Base-by-base conservation (phyloP, 2,113 vertebrate genomes). In the Phylloscopus whistleri region DNA sequence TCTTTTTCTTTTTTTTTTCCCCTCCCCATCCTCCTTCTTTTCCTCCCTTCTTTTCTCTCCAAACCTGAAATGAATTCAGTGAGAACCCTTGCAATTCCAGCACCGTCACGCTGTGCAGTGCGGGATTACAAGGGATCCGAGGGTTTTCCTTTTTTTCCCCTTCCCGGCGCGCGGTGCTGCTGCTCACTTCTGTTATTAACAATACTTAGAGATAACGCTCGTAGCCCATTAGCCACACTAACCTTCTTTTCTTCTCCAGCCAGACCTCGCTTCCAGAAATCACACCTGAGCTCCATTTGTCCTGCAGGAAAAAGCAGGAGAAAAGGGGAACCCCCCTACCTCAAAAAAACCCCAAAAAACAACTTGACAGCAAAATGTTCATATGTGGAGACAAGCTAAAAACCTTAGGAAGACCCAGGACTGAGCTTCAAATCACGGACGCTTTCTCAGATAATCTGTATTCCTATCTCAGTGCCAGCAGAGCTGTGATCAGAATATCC, bases 401-500 rank as follows among this genome's bases (percentile, higher is more conserved):
- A 97, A 96, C 96, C 96, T 97, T 59, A 96, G 91, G 94, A 97
- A 97, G 98, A 97, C 95, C 97, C 95, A 95, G 97, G 98, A 96
- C 96, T 79, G 91, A 92, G 94, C 63, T 94, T 95, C 90, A 81
- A 97, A 96, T 94, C 96, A 96, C 55, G 48, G 97, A 96, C 1
- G 82, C 96, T 98, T 98, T 97, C 97, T 97, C 95, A 81, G 80
- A 97, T 97, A 93, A 98, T 98, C 98, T 97, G 98, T 98, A 98
- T 98, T 97, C 98, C 94, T 92, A 97, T 98, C 98, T 97, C 58
- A n/a, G 91, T 95, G 93, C 94, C 95, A 90, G 97, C 39, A 0
- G 93, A 96, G 97, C 98, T 98, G 98, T 98, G 98, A 98, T 98
- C 98, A 97, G 98, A 99, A 99, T 98, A 98, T 95, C 98, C 98